phyloP scores from a whole-genome alignment of 2,888 invertebrate species.

The Ichneumoninae sp. region DNA sequence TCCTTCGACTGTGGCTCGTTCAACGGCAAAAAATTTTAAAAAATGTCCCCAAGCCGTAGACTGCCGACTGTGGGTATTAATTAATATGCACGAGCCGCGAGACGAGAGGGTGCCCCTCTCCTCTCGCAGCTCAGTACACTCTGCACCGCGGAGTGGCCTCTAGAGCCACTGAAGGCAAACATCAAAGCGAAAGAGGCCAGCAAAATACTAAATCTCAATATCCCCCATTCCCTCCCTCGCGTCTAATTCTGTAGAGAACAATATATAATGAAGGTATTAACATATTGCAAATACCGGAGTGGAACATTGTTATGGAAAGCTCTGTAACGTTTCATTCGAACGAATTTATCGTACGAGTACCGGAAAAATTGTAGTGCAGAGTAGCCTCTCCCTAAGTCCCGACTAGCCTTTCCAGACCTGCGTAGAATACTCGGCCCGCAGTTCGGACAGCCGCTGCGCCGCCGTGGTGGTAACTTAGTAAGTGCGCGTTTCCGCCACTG shows the following conservation, averaged over 20 bases:
- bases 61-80: slow-evolving; percentile 52
- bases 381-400: background rate
- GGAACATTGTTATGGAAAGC: background rate
- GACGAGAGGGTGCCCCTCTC: slow-evolving; percentile 14
- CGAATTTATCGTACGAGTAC: background rate
- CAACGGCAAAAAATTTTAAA: slow-evolving; percentile 36
- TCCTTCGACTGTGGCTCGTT: slow-evolving; percentile 52
- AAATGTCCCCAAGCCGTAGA: slow-evolving; percentile 27
- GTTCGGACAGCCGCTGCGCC: background rate
- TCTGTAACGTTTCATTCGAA: background rate
- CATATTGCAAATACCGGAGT: slow-evolving; percentile 6
- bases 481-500: background rate
- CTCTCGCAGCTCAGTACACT: slow-evolving; percentile 25
- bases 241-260: slow-evolving; percentile 33
- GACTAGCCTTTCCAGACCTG: background rate
- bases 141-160: slow-evolving; percentile 49
- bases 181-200: slow-evolving; percentile 75
- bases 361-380: background rate
- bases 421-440: background rate
- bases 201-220: slow-evolving; percentile 76
- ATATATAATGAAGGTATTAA: slow-evolving; percentile 43
- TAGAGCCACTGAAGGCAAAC: slow-evolving; percentile 74
- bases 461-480: background rate
- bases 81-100: slow-evolving; percentile 55
- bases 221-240: slow-evolving; percentile 42